phyloP scores from a whole-genome alignment of 2,888 invertebrate species.

The Pterostichus niger region DNA sequence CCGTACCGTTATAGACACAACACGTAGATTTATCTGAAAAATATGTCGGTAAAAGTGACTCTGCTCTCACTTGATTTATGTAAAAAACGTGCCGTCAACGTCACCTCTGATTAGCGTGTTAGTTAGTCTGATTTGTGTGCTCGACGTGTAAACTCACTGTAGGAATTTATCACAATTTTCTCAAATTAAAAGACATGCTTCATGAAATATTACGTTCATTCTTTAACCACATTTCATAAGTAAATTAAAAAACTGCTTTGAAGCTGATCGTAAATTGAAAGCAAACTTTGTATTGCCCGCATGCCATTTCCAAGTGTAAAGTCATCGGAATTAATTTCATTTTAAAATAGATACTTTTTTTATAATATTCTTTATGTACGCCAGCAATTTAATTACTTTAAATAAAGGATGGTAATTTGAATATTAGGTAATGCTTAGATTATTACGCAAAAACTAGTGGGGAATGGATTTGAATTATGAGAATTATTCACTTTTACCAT shows the following conservation, averaged over 20 bases:
- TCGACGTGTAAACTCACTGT: neutral
- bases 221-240: neutral
- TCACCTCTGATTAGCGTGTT: conserved; percentile 60
- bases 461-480: too few relatives aligned
- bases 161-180: conserved; percentile 2
- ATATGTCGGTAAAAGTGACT: conserved; percentile 43
- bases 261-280: neutral
- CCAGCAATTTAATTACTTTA: too few relatives aligned
- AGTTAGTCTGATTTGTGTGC: conserved; percentile 55
- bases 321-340: neutral
- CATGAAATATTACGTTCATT: neutral
- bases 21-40: conserved; percentile 64
- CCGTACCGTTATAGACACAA: conserved; percentile 61
- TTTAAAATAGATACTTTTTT: too few relatives aligned
- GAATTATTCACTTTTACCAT: too few relatives aligned
- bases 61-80: conserved; percentile 49
- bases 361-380: too few relatives aligned
- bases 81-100: conserved; percentile 59
- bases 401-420: too few relatives aligned
- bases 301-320: neutral
- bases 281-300: conserved; percentile 1
- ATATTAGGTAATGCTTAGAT: too few relatives aligned
- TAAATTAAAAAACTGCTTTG: neutral
- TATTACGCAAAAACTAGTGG: too few relatives aligned
- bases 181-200: conserved; percentile 23